Evolutionary conservation across 2,888 invertebrate genomes (phyloP).

Genomic region (Drosophila paramelanica): DNA sequence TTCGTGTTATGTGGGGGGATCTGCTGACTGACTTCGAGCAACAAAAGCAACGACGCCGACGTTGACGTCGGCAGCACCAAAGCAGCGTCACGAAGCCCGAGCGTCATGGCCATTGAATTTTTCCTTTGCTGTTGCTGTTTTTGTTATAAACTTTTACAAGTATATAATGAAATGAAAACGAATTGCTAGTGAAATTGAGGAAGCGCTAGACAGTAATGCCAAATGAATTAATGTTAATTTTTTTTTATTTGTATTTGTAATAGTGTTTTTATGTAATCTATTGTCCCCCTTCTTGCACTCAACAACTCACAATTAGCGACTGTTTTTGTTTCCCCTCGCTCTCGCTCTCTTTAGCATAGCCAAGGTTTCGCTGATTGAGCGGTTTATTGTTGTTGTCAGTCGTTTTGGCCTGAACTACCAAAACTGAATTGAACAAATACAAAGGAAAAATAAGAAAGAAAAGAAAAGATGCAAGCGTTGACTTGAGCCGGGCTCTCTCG

Average conservation of each 20-base stretch:
- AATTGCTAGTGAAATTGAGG: slow-evolving; percentile 59
- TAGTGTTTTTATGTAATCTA: slow-evolving; percentile 48
- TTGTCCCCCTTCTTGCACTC: neutral
- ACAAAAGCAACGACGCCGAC: slow-evolving; percentile 54
- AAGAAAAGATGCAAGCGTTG: slow-evolving; percentile 24
- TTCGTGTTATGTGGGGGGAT: slow-evolving; percentile 33
- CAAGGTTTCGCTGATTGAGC: slow-evolving; percentile 40
- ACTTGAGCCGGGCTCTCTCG: slow-evolving; percentile 32
- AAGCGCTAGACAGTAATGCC: slow-evolving; percentile 35
- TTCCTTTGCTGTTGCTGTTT: slow-evolving; percentile 49
- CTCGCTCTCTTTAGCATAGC: slow-evolving; percentile 11
- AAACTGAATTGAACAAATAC: slow-evolving; percentile 36
- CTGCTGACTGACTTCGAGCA: slow-evolving; percentile 64
- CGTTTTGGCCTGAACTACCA: slow-evolving; percentile 66
- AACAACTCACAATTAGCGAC: slow-evolving; percentile 43
- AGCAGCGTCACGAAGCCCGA: slow-evolving; percentile 47
- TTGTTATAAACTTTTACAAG: slow-evolving; percentile 53
- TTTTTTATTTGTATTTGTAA: slow-evolving; percentile 28
- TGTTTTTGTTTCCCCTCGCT: slow-evolving; percentile 33
- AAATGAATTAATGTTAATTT: slow-evolving; percentile 52
- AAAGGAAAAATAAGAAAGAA: slow-evolving; percentile 17
- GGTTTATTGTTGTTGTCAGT: slow-evolving; percentile 26
- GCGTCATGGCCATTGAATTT: slow-evolving; percentile 82
- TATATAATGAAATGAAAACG: slow-evolving; percentile 62
- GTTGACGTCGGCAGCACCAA: slow-evolving; percentile 25